phyloP scores from a whole-genome alignment of 2,113 vertebrate genomes.

The Callopanchax toddi region DNA sequence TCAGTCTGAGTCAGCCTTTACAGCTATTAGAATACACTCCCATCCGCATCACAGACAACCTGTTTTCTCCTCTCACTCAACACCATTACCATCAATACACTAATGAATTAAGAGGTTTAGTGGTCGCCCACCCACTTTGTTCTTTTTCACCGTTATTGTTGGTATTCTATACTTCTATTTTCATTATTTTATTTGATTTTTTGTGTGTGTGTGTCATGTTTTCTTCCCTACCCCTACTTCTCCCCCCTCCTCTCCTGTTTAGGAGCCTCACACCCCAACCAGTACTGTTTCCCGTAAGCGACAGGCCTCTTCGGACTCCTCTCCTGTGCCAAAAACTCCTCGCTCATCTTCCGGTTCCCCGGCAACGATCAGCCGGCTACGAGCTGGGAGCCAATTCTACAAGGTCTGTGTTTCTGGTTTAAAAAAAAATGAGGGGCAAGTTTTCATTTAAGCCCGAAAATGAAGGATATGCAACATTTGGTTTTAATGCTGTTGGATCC shows the following conservation, averaged over 20 bases:
- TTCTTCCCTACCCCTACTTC: background rate
- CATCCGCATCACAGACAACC: conserved; percentile 31
- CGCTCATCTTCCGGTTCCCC: conserved; percentile 48
- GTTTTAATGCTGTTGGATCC: no score
- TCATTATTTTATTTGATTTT: background rate
- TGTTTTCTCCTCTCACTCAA: conserved; percentile 26
- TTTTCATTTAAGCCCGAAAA: no score
- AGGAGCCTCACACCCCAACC: conserved; percentile 51
- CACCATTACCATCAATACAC: conserved; percentile 12
- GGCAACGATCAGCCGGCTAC: conserved; percentile 2
- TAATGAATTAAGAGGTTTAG: conserved; percentile 52
- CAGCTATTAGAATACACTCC: conserved; percentile 35
- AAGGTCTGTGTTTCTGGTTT: conserved; percentile 53
- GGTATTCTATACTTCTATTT: background rate
- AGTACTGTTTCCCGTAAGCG: conserved; percentile 56
- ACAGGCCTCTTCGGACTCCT: conserved; percentile 26
- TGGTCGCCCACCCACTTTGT: conserved; percentile 8
- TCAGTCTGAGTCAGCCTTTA: conserved; percentile 56
- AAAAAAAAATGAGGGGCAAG: no score
- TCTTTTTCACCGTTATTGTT: background rate
- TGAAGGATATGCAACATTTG: no score
- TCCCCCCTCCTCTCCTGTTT: background rate
- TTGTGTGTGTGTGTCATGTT: background rate
- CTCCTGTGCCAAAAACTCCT: conserved; percentile 53
- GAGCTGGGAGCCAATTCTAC: conserved; percentile 30